Conservation (phyloP, 2,797 vertebrate genomes). For the Tenualosa ilisha region DNA sequence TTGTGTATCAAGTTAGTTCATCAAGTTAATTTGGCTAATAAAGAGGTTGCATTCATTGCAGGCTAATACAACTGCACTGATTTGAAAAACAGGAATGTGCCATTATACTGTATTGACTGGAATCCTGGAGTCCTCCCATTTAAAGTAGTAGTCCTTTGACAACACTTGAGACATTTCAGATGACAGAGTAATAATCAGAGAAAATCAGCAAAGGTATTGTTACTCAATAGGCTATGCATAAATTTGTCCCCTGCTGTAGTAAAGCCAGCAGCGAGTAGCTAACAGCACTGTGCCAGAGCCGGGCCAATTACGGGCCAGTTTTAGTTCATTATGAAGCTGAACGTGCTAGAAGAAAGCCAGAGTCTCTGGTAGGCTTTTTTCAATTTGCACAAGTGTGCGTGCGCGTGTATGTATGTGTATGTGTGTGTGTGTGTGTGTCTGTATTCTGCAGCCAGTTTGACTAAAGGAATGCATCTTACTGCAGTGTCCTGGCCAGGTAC, state of each 20-base stretch:
- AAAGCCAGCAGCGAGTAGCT: not conserved
- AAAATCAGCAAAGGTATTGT: not conserved
- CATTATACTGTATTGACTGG: too few species aligned
- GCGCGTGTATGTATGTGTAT: not conserved
- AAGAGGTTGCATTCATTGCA: too few species aligned
- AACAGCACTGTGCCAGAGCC: not conserved
- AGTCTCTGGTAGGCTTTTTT: not conserved
- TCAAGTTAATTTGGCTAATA: too few species aligned
- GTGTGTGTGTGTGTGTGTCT: not conserved
- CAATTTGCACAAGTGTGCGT: not conserved
- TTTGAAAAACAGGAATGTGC: too few species aligned
- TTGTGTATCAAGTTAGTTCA: too few species aligned
- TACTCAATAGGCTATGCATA: not conserved
- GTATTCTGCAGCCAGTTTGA: not conserved
- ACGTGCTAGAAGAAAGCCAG: not conserved
- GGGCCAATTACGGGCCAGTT: not conserved
- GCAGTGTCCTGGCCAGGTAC: conserved; percentile 19
- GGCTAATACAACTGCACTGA: too few species aligned
- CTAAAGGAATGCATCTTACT: conserved; percentile 6
- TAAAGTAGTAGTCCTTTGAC: not conserved
- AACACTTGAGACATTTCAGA: not conserved
- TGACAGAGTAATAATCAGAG: not conserved
- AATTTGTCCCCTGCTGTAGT: not conserved
- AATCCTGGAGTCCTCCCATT: not conserved
- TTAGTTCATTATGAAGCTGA: not conserved